Evolutionary conservation across 1,140 invertebrate genomes (phyloP), one percentile per base, ranked within the genome.

Genomic region (Zaprionus tsacasi): DNA sequence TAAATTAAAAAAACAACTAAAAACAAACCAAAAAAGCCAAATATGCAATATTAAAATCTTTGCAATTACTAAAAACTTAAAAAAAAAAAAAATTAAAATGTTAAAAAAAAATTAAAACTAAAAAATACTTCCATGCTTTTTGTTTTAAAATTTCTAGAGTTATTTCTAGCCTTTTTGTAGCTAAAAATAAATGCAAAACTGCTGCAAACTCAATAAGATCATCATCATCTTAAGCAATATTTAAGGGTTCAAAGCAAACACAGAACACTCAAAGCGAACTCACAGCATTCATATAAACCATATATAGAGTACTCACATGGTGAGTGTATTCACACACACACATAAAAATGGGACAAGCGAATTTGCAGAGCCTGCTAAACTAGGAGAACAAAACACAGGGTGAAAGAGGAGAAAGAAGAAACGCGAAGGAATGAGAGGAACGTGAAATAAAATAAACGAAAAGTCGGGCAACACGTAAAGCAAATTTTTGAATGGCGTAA

Each of bases 401-500:
- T 13, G n/a, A 33, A 25, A 13, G n/a, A 38, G 12, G 11, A 8
- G 40, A 30, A 35, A 63, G 12, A 50, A 30, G 21, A 21, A 40
- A 40, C 5, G 17, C 27, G 27, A 4, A 12, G 17, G 61, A 30
- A 55, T 54, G 35, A 66, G 35, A 66, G 40, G n/a, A 45, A 45
- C n/a, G 40, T 55, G 50, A 38, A 48, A 30, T 21, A 72, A 58
- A 50, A 58, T 35, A 64, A 40, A 50, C 35, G 43, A 68, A 76
- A 76, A 70, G 43, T 68, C 60, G 56, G 64, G 52, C 68, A 76
- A 66, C 75, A 85, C 82, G 82, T 78, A 85, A 61, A 72, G 70
- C 60, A 79, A 81, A 86, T 86, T 86, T 82, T 86, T 87, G 82
- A 85, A 85, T 85, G 82, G 78, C 70, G 78, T 76, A 85, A 82